Percentiles rank a stretch among this genome's conserved stretches.
phyloP scores from a whole-genome alignment of 2,888 invertebrate species.

The Drosophila helvetica region DNA sequence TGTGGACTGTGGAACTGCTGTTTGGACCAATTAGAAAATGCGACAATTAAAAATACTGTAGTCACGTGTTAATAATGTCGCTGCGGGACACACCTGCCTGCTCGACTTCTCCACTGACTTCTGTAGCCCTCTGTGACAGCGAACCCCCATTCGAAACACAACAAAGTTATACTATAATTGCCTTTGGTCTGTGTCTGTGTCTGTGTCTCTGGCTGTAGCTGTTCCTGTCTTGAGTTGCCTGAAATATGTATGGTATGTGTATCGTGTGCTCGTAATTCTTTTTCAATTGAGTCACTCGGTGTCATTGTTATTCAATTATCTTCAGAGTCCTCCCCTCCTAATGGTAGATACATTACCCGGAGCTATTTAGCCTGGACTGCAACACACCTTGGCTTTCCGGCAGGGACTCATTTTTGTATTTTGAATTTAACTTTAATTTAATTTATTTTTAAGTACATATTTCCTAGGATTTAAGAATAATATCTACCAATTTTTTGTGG shows the following conservation, averaged over 20 bases:
- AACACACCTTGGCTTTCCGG: background rate
- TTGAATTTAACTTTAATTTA: background rate
- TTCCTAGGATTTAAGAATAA: background rate
- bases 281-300: background rate
- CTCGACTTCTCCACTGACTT: slow-evolving; percentile 8
- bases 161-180: background rate
- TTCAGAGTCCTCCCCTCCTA: background rate
- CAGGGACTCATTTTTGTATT: background rate
- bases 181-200: background rate
- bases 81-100: slow-evolving; percentile 51
- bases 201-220: background rate
- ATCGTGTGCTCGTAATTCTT: background rate
- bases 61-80: slow-evolving; percentile 72
- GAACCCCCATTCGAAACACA: too few species aligned
- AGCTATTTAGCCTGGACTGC: background rate
- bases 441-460: background rate
- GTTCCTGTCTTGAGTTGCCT: background rate
- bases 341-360: background rate
- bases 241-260: background rate
- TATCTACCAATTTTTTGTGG: background rate
- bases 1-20: slow-evolving; percentile 15
- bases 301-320: background rate
- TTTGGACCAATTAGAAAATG: slow-evolving; percentile 54
- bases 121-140: too few species aligned
- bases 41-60: slow-evolving; percentile 69